phyloP scores from a whole-genome alignment of 2,113 vertebrate species.

The Gobius niger region DNA sequence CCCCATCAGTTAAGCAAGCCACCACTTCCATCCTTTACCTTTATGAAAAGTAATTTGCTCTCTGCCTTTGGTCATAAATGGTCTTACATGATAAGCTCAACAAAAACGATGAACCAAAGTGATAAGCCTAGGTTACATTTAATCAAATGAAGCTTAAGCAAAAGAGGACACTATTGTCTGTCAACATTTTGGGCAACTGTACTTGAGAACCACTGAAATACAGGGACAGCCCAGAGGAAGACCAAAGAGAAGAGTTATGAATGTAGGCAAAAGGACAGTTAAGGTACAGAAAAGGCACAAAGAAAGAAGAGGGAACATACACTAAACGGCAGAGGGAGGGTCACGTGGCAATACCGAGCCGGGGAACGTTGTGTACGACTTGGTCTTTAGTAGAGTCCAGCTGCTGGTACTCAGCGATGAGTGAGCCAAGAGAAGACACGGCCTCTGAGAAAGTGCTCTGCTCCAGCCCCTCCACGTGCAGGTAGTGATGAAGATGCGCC shows the following conservation, averaged over 20 bases:
- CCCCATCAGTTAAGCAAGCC: no score
- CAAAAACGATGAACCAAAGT: no score
- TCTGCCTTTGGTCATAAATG: no score
- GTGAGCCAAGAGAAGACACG: slow-evolving; percentile 78
- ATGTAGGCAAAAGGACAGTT: not conserved
- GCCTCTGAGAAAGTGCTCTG: slow-evolving; percentile 87
- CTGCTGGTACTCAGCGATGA: slow-evolving; percentile 88
- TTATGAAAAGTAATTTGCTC: no score
- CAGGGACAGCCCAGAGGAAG: not conserved
- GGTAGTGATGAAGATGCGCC: slow-evolving; percentile 97
- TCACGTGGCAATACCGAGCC: slow-evolving; percentile 83
- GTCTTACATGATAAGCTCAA: no score
- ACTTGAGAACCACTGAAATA: no score
- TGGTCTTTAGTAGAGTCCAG: slow-evolving; percentile 79
- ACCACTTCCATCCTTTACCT: no score
- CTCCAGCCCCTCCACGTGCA: slow-evolving; percentile 91
- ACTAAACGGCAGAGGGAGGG: not conserved
- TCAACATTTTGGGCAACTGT: no score
- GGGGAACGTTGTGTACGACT: slow-evolving; percentile 70
- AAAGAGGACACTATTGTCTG: no score
- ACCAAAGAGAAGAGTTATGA: not conserved
- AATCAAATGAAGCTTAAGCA: no score
- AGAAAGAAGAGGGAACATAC: not conserved
- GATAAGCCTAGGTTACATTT: no score
- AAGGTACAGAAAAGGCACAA: not conserved